Evolutionary conservation across 2,888 invertebrate species (phyloP).

Genomic region (Chelonus formosanus): DNA sequence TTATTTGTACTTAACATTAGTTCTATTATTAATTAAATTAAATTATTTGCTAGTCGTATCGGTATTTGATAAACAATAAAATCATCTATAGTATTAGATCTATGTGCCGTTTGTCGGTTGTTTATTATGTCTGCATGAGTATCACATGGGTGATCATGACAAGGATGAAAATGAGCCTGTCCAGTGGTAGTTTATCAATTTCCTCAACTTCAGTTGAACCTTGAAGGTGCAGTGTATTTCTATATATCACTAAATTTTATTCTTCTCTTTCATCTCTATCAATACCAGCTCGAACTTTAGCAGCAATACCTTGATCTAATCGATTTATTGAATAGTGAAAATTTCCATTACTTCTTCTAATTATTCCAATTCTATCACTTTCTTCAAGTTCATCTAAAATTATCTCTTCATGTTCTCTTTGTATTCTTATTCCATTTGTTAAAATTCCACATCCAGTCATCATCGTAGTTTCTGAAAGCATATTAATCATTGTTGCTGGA

Average conservation of each 20-base stretch:
- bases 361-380: slow-evolving; percentile 92
- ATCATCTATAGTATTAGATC: slow-evolving; percentile 92
- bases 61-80: too few relatives aligned
- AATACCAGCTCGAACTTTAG: slow-evolving; percentile 79
- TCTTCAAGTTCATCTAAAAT: slow-evolving; percentile 92
- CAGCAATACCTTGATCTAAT: slow-evolving; percentile 90
- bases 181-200: slow-evolving; percentile 65
- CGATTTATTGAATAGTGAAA: slow-evolving; percentile 95
- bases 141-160: too few relatives aligned
- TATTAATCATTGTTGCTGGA: slow-evolving; percentile 97
- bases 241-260: slow-evolving; percentile 77
- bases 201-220: slow-evolving; percentile 56
- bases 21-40: too few relatives aligned
- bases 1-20: too few relatives aligned
- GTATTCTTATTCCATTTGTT: slow-evolving; percentile 93
- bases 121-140: slow-evolving; percentile 92
- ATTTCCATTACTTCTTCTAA: slow-evolving; percentile 83
- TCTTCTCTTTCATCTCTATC: slow-evolving; percentile 83
- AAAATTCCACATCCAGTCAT: slow-evolving; percentile 97
- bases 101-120: slow-evolving; percentile 87
- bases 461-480: slow-evolving; percentile 88
- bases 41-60: too few relatives aligned
- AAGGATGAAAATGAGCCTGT: slow-evolving; percentile 88
- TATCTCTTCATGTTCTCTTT: slow-evolving; percentile 90
- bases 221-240: slow-evolving; percentile 71